Percentiles rank a stretch among this genome's conserved stretches.
Evolutionary conservation across 2,113 vertebrate genomes (phyloP).

Genomic region (Proteles cristata): DNA sequence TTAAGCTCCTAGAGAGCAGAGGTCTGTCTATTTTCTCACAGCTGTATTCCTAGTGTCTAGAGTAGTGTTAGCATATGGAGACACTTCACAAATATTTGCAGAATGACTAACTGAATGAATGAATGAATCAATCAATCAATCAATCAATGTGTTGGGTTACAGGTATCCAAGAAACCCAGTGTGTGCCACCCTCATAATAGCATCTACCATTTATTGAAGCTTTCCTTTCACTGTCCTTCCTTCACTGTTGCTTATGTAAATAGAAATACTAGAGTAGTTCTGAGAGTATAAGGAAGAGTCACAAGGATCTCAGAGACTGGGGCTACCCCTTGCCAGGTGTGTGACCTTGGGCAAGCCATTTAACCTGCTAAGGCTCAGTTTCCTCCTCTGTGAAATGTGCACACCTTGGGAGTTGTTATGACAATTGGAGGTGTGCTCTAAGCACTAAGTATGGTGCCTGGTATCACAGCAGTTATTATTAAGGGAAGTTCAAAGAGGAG

Average conservation of each 20-base stretch:
- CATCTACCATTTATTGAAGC: neutral
- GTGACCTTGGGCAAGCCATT: neutral
- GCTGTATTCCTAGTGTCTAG: neutral
- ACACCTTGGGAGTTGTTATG: neutral
- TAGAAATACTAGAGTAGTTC: neutral
- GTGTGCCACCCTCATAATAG: neutral
- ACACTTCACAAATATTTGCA: neutral
- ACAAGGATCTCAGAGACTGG: neutral
- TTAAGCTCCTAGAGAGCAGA: neutral
- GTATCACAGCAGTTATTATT: neutral
- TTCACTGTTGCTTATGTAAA: neutral
- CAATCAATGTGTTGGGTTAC: neutral
- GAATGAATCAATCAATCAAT: neutral
- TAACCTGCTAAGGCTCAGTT: neutral
- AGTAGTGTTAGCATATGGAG: neutral
- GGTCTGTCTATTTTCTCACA: neutral
- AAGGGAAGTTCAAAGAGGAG: neutral
- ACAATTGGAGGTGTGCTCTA: neutral
- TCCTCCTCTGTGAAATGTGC: neutral
- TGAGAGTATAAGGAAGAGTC: neutral
- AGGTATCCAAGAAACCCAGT: neutral
- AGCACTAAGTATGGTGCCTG: neutral
- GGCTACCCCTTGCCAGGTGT: neutral
- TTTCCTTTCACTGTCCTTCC: neutral
- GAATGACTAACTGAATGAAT: neutral